Percentiles rank a stretch among this genome's conserved stretches.
These are phyloP conservation scores for Caenorhabditis sp. DNA, from an alignment of 2,888 invertebrate genomes.

Conservation along the genomic window DNA sequence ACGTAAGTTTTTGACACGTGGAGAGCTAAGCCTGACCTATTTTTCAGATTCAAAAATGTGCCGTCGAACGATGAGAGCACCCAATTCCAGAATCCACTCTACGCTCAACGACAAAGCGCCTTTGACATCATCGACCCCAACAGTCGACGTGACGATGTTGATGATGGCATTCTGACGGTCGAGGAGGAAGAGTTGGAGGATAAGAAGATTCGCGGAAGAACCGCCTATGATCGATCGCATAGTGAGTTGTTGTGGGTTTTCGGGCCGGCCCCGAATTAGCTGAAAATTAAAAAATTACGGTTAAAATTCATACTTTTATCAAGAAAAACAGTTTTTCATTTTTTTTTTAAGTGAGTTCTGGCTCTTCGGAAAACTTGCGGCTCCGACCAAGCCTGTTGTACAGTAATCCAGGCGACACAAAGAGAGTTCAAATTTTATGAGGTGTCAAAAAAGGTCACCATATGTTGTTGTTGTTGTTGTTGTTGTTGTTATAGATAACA, in stretches of 20 bases:
- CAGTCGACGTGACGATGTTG: background rate
- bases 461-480: too few relatives aligned
- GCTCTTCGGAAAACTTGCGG: too few relatives aligned
- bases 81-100: slow-evolving; percentile 59
- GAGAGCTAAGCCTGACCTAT: too few relatives aligned
- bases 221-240: slow-evolving; percentile 6
- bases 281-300: background rate
- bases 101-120: slow-evolving; percentile 43
- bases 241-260: slow-evolving; percentile 26
- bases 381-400: too few relatives aligned
- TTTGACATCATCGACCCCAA: slow-evolving; percentile 6
- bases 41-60: slow-evolving; percentile 31
- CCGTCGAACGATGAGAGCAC: slow-evolving; percentile 17
- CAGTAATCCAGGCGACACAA: too few relatives aligned
- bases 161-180: slow-evolving; percentile 26
- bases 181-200: slow-evolving; percentile 57
- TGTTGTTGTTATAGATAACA: too few relatives aligned
- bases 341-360: too few relatives aligned
- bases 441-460: too few relatives aligned
- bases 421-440: too few relatives aligned
- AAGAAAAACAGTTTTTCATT: too few relatives aligned
- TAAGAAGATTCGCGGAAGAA: slow-evolving; percentile 44
- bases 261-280: background rate
- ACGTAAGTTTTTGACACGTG: slow-evolving; percentile 69
- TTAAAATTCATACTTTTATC: too few relatives aligned